A percentile compares a stretch with the other conserved stretches of the same genome.
Conservation (phyloP, 1,140 invertebrate species). For the Euwallacea fornicatus region DNA sequence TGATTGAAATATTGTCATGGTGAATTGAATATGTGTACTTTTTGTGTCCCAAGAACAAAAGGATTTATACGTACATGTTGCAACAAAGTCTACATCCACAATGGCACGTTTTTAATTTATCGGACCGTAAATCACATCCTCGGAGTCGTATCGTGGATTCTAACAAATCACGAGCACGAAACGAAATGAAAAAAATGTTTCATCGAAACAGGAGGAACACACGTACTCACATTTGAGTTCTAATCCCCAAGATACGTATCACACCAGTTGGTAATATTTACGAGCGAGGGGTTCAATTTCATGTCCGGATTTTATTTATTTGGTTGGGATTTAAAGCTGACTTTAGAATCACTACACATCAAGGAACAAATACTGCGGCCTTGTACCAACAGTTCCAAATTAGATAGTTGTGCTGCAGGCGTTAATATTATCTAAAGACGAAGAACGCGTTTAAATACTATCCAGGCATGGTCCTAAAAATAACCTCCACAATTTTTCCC, state of each 20-base stretch:
- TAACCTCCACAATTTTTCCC: too few species aligned
- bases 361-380: too few species aligned
- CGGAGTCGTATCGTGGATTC: not conserved
- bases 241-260: slow-evolving; percentile 7
- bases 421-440: too few species aligned
- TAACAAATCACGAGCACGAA: slow-evolving; percentile 11
- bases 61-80: too few species aligned
- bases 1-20: too few species aligned
- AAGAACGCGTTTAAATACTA: too few species aligned
- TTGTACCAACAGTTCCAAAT: too few species aligned
- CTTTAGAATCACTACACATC: too few species aligned
- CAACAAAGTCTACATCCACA: not conserved
- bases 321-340: not conserved
- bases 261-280: slow-evolving; percentile 6
- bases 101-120: slow-evolving; percentile 9
- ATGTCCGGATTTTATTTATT: slow-evolving; percentile 4
- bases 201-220: not conserved
- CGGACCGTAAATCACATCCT: slow-evolving; percentile 1
- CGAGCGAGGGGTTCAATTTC: not conserved
- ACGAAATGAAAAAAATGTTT: slow-evolving; percentile 13
- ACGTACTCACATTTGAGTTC: not conserved
- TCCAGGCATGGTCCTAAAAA: too few species aligned
- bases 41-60: too few species aligned
- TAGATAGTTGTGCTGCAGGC: too few species aligned
- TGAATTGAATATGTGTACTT: too few species aligned